phyloP scores from a whole-genome alignment of 2,797 vertebrate genomes.

The Heteromormyrus szaboi region DNA sequence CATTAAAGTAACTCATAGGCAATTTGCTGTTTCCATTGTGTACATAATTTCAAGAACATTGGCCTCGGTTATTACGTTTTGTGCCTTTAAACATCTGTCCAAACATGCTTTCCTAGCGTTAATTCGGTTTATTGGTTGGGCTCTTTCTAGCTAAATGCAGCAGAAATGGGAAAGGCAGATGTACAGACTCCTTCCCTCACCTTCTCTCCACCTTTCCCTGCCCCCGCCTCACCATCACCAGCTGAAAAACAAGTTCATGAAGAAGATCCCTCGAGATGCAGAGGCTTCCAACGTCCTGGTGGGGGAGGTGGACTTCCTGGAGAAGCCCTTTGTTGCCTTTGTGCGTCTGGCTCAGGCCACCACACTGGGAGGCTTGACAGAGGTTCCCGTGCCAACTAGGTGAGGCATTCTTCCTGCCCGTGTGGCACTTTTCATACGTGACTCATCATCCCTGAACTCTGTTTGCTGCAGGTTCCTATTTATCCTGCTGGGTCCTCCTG shows the following conservation, averaged over 20 bases:
- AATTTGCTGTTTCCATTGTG: neutral
- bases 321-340: constrained; percentile 90
- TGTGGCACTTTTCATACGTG: neutral
- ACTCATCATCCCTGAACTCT: neutral
- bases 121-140: neutral
- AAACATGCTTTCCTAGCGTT: neutral
- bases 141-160: neutral
- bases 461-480: constrained; percentile 60
- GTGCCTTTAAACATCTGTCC: neutral
- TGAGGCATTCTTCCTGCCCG: constrained; percentile 32
- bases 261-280: constrained; percentile 94
- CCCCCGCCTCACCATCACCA: constrained; percentile 36
- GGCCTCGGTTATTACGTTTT: neutral
- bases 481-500: constrained; percentile 68
- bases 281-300: constrained; percentile 94
- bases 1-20: constrained; percentile 3
- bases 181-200: neutral
- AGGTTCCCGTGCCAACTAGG: constrained; percentile 95
- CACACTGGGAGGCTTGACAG: constrained; percentile 84
- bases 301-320: constrained; percentile 91
- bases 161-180: neutral
- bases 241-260: constrained; percentile 97
- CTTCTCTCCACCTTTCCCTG: neutral
- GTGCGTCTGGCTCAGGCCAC: constrained; percentile 84
- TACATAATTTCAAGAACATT: neutral